A percentile compares a stretch with the other conserved stretches of the same genome.
Evolutionary conservation across 2,797 vertebrate species (phyloP).

Genomic region (Calcarius lapponicus): DNA sequence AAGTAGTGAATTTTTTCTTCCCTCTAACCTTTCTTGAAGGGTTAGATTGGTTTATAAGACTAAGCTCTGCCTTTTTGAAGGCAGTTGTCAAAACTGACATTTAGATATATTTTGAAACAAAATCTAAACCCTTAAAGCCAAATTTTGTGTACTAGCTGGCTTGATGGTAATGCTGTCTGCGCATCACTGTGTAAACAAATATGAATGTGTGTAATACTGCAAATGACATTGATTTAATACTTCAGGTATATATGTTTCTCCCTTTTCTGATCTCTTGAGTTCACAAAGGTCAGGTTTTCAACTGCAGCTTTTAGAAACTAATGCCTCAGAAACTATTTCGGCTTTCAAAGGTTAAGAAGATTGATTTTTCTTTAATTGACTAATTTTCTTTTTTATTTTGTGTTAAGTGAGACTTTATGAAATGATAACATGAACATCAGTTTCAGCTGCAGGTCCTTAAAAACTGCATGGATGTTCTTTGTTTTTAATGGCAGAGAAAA

Average conservation of each 20-base stretch:
- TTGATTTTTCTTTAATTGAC: conserved; percentile 32
- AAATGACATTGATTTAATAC: not conserved
- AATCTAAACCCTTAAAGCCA: conserved; percentile 27
- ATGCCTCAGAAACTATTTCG: conserved; percentile 24
- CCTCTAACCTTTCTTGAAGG: conserved; percentile 90
- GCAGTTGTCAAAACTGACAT: conserved; percentile 82
- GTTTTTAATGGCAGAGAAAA: not conserved
- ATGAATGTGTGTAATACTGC: not conserved
- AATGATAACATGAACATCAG: not conserved
- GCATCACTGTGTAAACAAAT: not conserved
- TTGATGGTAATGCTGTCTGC: not conserved
- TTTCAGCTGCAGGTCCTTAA: not conserved
- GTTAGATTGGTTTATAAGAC: conserved; percentile 93
- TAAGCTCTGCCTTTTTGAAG: conserved; percentile 84
- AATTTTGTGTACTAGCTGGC: not conserved
- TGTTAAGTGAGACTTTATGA: conserved; percentile 13
- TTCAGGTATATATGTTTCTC: not conserved
- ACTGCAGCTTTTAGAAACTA: conserved; percentile 16
- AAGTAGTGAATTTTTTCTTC: conserved; percentile 87
- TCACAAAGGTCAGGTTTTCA: conserved; percentile 26
- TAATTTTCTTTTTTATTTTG: not conserved
- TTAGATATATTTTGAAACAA: conserved; percentile 78
- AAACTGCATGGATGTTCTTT: not conserved
- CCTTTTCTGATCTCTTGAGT: conserved; percentile 7
- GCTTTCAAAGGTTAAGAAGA: conserved; percentile 17